Base-by-base conservation (phyloP, 2,113 vertebrate species). In the Tenrec ecaudatus region DNA sequence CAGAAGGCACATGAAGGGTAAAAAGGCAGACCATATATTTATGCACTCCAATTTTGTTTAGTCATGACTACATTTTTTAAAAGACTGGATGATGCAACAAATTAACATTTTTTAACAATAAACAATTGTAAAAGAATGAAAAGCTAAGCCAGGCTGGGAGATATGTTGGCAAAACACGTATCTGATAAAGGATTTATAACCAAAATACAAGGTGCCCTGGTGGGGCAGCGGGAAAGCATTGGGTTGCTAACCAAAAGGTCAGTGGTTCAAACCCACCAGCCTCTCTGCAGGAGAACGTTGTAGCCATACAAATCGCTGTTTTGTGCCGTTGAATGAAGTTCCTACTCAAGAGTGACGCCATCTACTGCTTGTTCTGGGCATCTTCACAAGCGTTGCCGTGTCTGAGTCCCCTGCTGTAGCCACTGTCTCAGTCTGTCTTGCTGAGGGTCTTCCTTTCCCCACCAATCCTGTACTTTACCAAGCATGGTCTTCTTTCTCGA, bases 11-110 rank as follows among this genome's bases (percentile, higher is more conserved):
- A 22, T 66, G 12, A 68, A 27, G 8, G 81, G 19, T 38, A 76
- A 90, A 89, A 92, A 71, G 16, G 90, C 43, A 73, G 91, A 16
- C 68, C 33, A 86, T 94, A 12, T 84, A 92, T 85, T 88, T 95
- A 23, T 38, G 71, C 86, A 85, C 47, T 16, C 29, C 23, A 40
- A 17, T 58, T 94, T 38, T n/a, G 23, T 86, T 94, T 85, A 53
- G 47, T 53, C 47, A 53, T 53, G 47, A 53, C 47, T 53, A 5
- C 6, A 53, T 53, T 53, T 53, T 53, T 53, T 10, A 12, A 53
- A 53, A 53, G 47, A 53, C 12, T 53, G 47, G 47, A 53, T 12
- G 11, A 53, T 53, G 47, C 9, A 53, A 53, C 47, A 53, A 53
- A 53, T 53, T 53, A 53, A 14, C 12, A 53, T 53, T 53, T 47